phyloP scores from a whole-genome alignment of 2,888 invertebrate genomes.

The Rotaria macrura region DNA sequence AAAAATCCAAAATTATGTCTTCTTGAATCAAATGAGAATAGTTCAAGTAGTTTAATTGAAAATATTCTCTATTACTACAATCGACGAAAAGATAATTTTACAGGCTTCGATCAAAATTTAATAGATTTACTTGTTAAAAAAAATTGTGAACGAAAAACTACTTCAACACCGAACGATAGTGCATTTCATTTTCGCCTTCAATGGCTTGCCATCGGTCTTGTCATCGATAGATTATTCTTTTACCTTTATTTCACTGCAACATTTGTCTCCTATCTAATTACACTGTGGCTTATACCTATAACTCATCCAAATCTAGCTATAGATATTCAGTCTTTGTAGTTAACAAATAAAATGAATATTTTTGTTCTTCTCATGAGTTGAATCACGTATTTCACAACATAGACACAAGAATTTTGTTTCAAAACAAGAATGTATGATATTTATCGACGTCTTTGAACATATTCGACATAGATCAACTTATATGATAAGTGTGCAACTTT shows the following conservation, averaged over 20 bases:
- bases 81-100: not conserved
- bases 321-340: not conserved
- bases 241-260: not conserved
- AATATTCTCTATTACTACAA: not conserved
- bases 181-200: conserved; percentile 11
- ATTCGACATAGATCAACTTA: no score
- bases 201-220: not conserved
- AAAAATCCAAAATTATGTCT: not conserved
- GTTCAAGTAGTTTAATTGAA: not conserved
- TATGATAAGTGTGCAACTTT: no score
- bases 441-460: no score
- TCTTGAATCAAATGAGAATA: not conserved
- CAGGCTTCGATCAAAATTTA: not conserved
- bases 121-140: not conserved
- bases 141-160: not conserved
- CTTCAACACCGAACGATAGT: not conserved
- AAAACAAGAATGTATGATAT: no score
- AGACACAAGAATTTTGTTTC: no score
- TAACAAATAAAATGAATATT: not conserved
- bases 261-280: not conserved
- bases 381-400: no score
- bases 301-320: not conserved
- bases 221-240: not conserved
- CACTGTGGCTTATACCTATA: not conserved
- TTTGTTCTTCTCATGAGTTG: no score